A percentile compares a stretch with the other conserved stretches of the same genome.
These are phyloP conservation scores for Sebastes kiyomatsui DNA, from an alignment of 2,797 vertebrate species.

Conservation along the genomic window DNA sequence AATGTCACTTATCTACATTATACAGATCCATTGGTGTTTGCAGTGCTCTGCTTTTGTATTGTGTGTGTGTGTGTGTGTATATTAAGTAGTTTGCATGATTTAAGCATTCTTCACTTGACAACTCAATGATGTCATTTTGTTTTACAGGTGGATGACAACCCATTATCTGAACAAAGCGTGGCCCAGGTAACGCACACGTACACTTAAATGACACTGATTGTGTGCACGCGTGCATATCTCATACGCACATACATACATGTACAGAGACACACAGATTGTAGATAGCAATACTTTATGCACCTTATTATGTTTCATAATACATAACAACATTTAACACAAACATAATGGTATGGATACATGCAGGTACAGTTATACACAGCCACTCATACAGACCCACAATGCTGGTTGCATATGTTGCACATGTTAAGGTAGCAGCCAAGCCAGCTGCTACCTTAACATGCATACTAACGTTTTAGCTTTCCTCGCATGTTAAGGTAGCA, in stretches of 20 bases:
- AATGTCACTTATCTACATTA: background rate
- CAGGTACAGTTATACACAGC: background rate
- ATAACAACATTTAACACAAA: background rate
- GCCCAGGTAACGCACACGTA: constrained; percentile 81
- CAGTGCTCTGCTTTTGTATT: background rate
- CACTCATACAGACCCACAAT: background rate
- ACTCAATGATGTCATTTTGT: constrained; percentile 28
- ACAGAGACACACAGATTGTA: background rate
- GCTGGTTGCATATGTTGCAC: background rate
- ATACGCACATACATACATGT: background rate
- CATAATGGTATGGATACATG: background rate
- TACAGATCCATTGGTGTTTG: background rate
- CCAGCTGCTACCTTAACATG: background rate
- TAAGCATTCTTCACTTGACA: background rate
- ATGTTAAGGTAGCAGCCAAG: background rate
- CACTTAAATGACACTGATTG: background rate
- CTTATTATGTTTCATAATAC: background rate
- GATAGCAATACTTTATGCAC: background rate
- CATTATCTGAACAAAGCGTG: constrained; percentile 88
- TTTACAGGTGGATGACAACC: constrained; percentile 82
- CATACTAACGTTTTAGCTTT: background rate
- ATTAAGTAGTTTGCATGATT: background rate
- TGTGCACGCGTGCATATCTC: background rate
- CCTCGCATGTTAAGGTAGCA: background rate
- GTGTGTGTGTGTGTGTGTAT: background rate